phyloP scores from a whole-genome alignment of 92 coral and sea anemone genomes.

The Muricea muricata region DNA sequence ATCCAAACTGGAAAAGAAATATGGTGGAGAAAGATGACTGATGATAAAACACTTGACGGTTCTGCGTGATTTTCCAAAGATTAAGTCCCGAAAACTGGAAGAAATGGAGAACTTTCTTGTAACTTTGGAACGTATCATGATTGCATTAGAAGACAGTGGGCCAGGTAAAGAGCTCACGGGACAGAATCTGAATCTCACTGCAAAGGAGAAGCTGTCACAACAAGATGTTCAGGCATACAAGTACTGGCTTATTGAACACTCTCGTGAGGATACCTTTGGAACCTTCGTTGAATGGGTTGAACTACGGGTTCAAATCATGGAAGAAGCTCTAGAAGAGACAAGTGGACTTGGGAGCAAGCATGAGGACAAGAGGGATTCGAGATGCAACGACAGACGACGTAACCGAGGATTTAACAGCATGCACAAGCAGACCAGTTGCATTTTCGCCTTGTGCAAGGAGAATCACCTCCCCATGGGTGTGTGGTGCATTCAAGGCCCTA shows the following conservation, averaged over 20 bases:
- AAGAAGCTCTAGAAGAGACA: conserved; percentile 62
- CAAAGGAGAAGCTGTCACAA: conserved; percentile 64
- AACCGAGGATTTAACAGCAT: conserved; percentile 32
- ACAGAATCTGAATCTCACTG: conserved; percentile 50
- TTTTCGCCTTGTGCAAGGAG: conserved; percentile 46
- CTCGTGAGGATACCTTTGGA: conserved; percentile 51
- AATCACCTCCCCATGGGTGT: conserved; percentile 64
- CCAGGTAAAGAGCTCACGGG: conserved; percentile 53
- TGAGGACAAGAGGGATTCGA: neutral
- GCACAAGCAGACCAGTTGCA: conserved; percentile 27
- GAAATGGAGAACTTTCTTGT: conserved; percentile 22
- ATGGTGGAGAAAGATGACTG: conserved; percentile 47
- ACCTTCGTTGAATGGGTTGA: conserved; percentile 59
- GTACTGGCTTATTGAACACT: conserved; percentile 62
- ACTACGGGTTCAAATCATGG: conserved; percentile 62
- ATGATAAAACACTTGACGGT: conserved; percentile 32
- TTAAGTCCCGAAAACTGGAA: conserved; percentile 28
- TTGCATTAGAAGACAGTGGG: conserved; percentile 36
- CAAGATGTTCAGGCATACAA: conserved; percentile 66
- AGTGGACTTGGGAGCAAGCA: conserved; percentile 39
- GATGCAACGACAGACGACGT: conserved; percentile 12
- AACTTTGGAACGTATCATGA: conserved; percentile 29
- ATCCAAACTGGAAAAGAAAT: conserved; percentile 34
- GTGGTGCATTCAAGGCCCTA: conserved; percentile 46
- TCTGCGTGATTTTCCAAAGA: conserved; percentile 34